Conservation (phyloP, 1,140 invertebrate genomes). For the Eulimnadia texana region DNA sequence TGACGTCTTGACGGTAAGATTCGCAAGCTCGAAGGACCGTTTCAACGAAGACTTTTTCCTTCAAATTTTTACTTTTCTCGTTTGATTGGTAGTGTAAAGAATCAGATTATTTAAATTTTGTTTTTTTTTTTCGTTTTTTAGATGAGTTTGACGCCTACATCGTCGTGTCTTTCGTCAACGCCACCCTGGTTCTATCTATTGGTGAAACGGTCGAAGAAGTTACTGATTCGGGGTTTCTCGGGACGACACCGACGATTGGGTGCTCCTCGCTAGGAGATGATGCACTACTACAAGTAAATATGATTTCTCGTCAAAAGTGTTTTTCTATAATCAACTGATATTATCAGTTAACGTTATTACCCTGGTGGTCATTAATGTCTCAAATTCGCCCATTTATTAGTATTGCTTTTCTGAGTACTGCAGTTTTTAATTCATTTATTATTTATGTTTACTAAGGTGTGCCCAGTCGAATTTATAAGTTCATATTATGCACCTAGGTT, state of each 20-base stretch:
- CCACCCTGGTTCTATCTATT: constrained; percentile 95
- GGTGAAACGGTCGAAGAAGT: constrained; percentile 99
- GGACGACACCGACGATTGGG: constrained; percentile 91
- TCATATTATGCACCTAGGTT: too few species aligned
- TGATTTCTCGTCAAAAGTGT: constrained; percentile 23
- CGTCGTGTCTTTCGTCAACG: constrained; percentile 99
- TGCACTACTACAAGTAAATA: constrained; percentile 78
- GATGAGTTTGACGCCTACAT: constrained; percentile 99
- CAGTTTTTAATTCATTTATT: too few species aligned
- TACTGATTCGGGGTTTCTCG: constrained; percentile 96
- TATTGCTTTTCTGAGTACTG: too few species aligned
- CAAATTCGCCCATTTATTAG: too few species aligned
- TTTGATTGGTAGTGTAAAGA: background rate
- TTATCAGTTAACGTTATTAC: too few species aligned
- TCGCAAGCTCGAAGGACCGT: constrained; percentile 23
- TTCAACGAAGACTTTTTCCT: constrained; percentile 9
- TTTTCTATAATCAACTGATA: constrained; percentile 22
- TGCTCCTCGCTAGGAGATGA: constrained; percentile 95
- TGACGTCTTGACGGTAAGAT: background rate
- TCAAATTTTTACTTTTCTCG: background rate
- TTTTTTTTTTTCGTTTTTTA: constrained; percentile 38
- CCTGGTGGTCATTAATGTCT: too few species aligned
- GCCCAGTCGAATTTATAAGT: too few species aligned
- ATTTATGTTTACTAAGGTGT: too few species aligned
- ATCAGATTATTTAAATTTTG: constrained; percentile 4